A percentile compares a stretch with the other conserved stretches of the same genome.
phyloP scores from a whole-genome alignment of 2,113 vertebrate species.

The Suncus etruscus region DNA sequence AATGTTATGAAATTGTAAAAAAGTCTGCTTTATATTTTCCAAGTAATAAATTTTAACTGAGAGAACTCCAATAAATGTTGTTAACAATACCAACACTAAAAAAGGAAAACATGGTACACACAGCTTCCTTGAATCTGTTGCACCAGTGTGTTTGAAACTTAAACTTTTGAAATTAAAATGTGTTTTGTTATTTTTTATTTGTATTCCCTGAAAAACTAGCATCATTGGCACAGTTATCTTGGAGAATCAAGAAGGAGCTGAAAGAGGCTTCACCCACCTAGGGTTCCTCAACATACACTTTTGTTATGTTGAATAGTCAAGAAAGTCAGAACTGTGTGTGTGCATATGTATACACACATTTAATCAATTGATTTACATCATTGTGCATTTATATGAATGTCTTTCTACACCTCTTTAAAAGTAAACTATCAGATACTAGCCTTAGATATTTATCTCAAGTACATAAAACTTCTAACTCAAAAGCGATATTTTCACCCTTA shows the following conservation, averaged over 20 bases:
- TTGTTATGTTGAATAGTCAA: background rate
- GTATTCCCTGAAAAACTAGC: background rate
- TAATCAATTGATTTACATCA: no score
- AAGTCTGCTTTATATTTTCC: background rate
- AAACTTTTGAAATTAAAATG: background rate
- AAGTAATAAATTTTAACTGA: no score
- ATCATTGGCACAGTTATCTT: background rate
- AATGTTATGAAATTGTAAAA: background rate
- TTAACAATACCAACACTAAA: background rate
- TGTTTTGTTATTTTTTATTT: conserved; percentile 7
- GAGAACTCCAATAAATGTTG: conserved; percentile 6
- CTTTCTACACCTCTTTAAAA: no score
- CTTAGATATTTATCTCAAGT: no score
- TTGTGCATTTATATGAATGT: no score
- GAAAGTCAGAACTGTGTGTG: background rate
- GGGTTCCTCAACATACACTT: background rate
- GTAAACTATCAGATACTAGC: no score
- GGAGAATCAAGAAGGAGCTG: background rate
- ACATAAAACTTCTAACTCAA: no score
- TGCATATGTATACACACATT: no score
- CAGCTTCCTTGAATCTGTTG: background rate
- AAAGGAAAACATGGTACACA: background rate
- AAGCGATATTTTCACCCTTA: no score
- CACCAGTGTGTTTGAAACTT: background rate
- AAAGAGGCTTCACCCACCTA: background rate